phyloP scores from a whole-genome alignment of 2,888 invertebrate genomes.

The Rhingia rostrata region DNA sequence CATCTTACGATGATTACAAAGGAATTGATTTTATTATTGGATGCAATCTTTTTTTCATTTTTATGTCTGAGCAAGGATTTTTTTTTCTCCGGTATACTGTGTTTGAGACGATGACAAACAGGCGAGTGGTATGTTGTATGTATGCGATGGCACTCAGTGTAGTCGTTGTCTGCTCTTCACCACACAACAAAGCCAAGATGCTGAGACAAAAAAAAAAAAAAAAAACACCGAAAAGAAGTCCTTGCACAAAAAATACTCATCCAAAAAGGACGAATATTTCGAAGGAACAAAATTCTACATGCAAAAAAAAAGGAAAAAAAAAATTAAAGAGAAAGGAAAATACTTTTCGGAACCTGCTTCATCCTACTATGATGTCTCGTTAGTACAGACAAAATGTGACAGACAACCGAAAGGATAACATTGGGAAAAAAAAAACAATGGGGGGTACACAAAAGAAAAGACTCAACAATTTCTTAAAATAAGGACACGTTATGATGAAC shows the following conservation, averaged over 20 bases:
- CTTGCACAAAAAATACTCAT: conserved; percentile 41
- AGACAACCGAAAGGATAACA: conserved; percentile 37
- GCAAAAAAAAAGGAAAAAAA: conserved; percentile 23
- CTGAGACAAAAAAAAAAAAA: conserved; percentile 24
- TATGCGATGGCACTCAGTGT: conserved; percentile 40
- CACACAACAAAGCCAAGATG: conserved; percentile 46
- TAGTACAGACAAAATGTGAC: conserved; percentile 45
- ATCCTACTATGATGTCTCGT: conserved; percentile 61
- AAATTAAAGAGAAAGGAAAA: conserved; percentile 33
- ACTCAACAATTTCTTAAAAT: conserved; percentile 48
- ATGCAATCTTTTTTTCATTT: conserved; percentile 45
- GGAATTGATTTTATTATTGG: conserved; percentile 72
- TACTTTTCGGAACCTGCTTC: conserved; percentile 46
- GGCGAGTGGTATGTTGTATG: conserved; percentile 4
- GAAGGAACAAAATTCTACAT: conserved; percentile 11
- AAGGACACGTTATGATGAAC: conserved; percentile 62
- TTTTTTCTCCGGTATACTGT: neutral
- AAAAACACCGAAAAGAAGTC: conserved; percentile 37
- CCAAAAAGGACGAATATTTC: conserved; percentile 48
- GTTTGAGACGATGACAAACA: conserved; percentile 40
- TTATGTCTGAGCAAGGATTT: conserved; percentile 41
- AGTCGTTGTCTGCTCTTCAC: conserved; percentile 44
- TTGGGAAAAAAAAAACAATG: conserved; percentile 11
- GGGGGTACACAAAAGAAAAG: conserved; percentile 12
- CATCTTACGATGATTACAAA: conserved; percentile 74